Evolutionary conservation across 2,113 vertebrate genomes (phyloP).

Genomic region (Cranoglanis bouderius): DNA sequence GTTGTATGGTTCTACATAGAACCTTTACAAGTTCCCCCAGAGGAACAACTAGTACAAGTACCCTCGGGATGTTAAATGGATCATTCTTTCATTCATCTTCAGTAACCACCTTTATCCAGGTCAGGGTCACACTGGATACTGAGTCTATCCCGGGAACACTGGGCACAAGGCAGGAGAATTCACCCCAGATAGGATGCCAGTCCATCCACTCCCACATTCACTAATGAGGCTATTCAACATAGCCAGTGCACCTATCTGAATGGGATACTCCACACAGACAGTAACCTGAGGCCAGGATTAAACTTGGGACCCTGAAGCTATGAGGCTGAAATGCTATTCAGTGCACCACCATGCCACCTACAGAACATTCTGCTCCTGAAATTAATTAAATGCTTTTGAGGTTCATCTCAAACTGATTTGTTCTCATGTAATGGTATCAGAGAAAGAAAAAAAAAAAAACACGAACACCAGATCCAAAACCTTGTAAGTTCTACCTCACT

Average conservation of each 20-base stretch:
- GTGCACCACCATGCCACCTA: not conserved
- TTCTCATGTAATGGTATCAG: not conserved
- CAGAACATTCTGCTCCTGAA: not conserved
- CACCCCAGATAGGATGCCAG: not conserved
- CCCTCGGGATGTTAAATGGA: not conserved
- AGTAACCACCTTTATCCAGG: not conserved
- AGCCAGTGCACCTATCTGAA: not conserved
- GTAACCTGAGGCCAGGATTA: not conserved
- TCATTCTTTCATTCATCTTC: not conserved
- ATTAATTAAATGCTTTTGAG: not conserved
- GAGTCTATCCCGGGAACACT: not conserved
- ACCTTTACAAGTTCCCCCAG: not conserved
- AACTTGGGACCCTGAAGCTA: not conserved
- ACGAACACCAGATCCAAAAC: not conserved
- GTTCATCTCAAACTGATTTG: not conserved
- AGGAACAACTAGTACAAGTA: not conserved
- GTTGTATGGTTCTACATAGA: not conserved
- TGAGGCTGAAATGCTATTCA: not conserved
- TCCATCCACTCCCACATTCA: not conserved
- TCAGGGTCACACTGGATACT: not conserved
- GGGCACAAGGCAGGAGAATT: not conserved
- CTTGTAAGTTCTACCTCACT: not conserved
- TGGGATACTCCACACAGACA: not conserved
- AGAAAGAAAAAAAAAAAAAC: not conserved
- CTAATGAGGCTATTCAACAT: not conserved